Evolutionary conservation across 2,113 vertebrate genomes (phyloP), one percentile per base, ranked within the genome.

Genomic region (Myiozetetes cayanensis): DNA sequence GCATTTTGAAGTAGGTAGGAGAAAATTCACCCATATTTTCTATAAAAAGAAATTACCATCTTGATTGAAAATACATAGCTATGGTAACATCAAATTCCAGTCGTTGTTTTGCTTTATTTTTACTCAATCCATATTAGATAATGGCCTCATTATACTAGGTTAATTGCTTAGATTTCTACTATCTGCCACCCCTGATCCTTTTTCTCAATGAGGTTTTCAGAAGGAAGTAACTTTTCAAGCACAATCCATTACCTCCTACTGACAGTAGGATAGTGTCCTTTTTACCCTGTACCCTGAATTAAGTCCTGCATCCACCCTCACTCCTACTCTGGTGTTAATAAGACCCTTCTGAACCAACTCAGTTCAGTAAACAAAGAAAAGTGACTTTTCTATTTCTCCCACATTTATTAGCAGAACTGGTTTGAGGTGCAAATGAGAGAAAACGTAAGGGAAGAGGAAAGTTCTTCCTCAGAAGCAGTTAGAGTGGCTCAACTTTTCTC

Each of bases 281-380:
- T 43, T 12, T 2, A 3, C 6, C 8, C 4, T 1, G 0, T 12
- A 6, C 4, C 16, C 5, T 33, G 12, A 80, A 12, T 10, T 44
- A 43, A 52, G 9, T 65, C 15, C 41, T 56, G 19, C n/a, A 47
- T 56, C 12, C 14, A 65, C 16, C 23, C 33, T 70, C 16, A 14
- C 27, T 58, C 24, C 20, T 37, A 2, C 10, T 63, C 39, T 67
- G n/a, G 4, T 63, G n/a, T 9, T 90, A 30, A 16, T 55, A 55
- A 50, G n/a, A 31, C 13, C 25, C 10, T 53, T 78, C 43, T 71
- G 31, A 65, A 62, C 8, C 30, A 90, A 65, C 22, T 78, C 41
- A 70, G 10, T 62, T 81, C 55, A 53, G 11, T 30, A 50, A 92
- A 33, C 3, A 27, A 63, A 56, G 6, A 49, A 72, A 58, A 53